A percentile compares a stretch with the other conserved stretches of the same genome.
Evolutionary conservation across 1,140 invertebrate species (phyloP).

Genomic region (Drosophila subpulchrella): DNA sequence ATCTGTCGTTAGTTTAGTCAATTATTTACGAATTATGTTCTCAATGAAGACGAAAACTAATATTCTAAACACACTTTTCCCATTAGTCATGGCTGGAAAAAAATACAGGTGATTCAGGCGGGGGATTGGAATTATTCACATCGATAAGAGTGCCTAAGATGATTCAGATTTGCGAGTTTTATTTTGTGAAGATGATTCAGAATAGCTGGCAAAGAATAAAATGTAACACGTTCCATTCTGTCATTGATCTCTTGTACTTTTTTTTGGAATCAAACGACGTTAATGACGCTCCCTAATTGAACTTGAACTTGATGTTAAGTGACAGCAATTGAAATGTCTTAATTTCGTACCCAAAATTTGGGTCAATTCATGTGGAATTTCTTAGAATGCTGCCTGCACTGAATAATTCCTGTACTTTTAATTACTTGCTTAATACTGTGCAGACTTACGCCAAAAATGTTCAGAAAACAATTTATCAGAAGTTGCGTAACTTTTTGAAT

Average conservation of each 20-base stretch:
- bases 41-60: conserved; percentile 2
- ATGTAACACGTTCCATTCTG: background rate
- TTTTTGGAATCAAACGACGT: conserved; percentile 10
- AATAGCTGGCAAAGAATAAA: background rate
- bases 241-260: conserved; percentile 4
- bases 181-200: conserved; percentile 15
- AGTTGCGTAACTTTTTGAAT: conserved; percentile 17
- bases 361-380: conserved; percentile 32
- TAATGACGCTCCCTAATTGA: conserved; percentile 57
- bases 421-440: conserved; percentile 20
- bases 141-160: conserved; percentile 21
- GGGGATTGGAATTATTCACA: background rate
- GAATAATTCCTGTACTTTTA: conserved; percentile 32
- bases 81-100: conserved; percentile 23
- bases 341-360: conserved; percentile 47
- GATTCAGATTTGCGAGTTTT: background rate
- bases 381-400: conserved; percentile 31
- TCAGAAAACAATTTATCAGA: conserved; percentile 30
- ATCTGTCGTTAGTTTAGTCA: conserved; percentile 25
- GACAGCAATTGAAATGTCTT: conserved; percentile 75
- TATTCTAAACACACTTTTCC: conserved; percentile 9
- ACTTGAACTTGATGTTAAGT: conserved; percentile 72
- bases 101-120: conserved; percentile 23
- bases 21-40: conserved; percentile 19
- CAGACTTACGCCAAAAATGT: background rate